Evolutionary conservation across 2,113 vertebrate species (phyloP).

Genomic region (Pangasianodon gigas): DNA sequence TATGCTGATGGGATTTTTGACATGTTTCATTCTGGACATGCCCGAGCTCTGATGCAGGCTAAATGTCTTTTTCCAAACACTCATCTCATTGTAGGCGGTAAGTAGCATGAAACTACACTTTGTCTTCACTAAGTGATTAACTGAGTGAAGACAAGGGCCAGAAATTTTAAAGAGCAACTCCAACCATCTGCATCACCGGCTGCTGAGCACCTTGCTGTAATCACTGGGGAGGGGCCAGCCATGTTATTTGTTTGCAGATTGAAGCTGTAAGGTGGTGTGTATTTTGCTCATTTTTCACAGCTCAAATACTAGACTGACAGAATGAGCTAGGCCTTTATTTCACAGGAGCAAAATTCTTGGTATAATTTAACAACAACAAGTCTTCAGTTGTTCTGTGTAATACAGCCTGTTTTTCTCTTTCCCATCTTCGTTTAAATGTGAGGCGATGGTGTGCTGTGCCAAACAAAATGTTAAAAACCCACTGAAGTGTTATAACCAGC

Average conservation of each 20-base stretch:
- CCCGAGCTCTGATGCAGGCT: constrained; percentile 96
- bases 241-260: background rate
- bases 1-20: constrained; percentile 99
- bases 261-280: background rate
- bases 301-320: background rate
- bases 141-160: background rate
- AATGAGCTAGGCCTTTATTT: background rate
- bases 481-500: background rate
- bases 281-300: background rate
- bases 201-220: background rate
- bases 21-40: constrained; percentile 96
- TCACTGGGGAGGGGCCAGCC: background rate
- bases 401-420: background rate
- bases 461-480: background rate
- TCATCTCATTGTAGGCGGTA: constrained; percentile 96
- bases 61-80: constrained; percentile 98
- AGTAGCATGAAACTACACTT: constrained; percentile 52
- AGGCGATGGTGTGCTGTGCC: background rate
- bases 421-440: too few species aligned
- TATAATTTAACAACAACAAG: background rate
- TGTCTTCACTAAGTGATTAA: background rate
- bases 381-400: background rate
- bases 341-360: background rate
- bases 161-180: background rate
- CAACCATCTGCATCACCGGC: too few species aligned